Base-by-base conservation (phyloP, 2,797 vertebrate species). In the Phylloscopus collybita region DNA sequence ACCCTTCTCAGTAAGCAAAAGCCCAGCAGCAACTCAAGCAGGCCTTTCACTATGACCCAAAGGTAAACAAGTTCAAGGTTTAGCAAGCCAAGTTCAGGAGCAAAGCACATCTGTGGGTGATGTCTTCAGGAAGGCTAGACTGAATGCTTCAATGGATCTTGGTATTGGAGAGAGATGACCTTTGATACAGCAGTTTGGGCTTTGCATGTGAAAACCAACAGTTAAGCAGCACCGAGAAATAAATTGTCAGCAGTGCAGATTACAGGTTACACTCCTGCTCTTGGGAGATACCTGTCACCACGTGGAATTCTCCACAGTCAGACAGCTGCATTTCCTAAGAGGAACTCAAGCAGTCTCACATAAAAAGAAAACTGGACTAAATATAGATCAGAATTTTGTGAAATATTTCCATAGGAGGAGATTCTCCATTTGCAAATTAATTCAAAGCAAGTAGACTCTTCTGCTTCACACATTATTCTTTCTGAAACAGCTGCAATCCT, bases 11-110 rank as follows among this genome's bases (percentile, higher is more conserved):
- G 22, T 21, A 78, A 90, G 76, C 40, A 91, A 73, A 89, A 96
- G 53, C 56, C 25, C 87, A 92, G 85, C 21, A 91, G 56, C 70
- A 79, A 29, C 64, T 66, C 75, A 79, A 86, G 38, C 38, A 86
- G 49, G 16, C 79, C 51, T 69, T 86, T 64, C 45, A 29, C 36
- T 71, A 10, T 27, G 62, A 91, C 44, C 32, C 1, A 0, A 88
- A 86, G 18, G n/a, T 50, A 76, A 95, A 87, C 50, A 91, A 80
- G 62, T 86, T 84, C n/a, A 83, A 56, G 66, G 67, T 88, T 59
- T 40, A 78, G 66, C 21, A 81, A 76, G 80, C 11, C 49, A 72
- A 76, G 36, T 17, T 90, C 60, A 86, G 32, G 7, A 92, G 66
- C 47, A 91, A 86, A 84, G 30, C 45, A 38, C 26, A 64, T 91